Evolutionary conservation across 2,888 invertebrate genomes (phyloP).

Genomic region (Parasteatoda lunata): DNA sequence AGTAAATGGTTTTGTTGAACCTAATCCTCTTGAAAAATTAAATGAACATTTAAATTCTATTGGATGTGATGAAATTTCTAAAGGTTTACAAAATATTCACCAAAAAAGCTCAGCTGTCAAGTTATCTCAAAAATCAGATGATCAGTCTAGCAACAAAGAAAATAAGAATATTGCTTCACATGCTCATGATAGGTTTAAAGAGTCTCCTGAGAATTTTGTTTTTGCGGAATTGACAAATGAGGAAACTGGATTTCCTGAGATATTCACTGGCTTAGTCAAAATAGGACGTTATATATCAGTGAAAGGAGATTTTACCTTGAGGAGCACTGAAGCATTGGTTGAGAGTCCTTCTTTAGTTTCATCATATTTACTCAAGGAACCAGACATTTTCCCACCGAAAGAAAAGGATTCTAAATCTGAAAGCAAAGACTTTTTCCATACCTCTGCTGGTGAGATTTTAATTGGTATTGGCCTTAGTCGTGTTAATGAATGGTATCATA

Average conservation of each 20-base stretch:
- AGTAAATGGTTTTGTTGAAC: background rate
- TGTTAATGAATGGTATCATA: slow-evolving; percentile 93
- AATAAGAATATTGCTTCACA: slow-evolving; percentile 10
- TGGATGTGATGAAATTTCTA: slow-evolving; percentile 8
- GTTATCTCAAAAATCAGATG: background rate
- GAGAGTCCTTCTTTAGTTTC: slow-evolving; percentile 70
- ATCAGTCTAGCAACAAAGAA: slow-evolving; percentile 29
- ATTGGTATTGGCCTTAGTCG: slow-evolving; percentile 92
- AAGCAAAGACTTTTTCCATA: slow-evolving; percentile 82
- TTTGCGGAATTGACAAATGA: slow-evolving; percentile 58
- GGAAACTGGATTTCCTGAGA: slow-evolving; percentile 69
- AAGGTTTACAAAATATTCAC: background rate
- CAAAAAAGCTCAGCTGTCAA: background rate
- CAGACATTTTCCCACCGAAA: slow-evolving; percentile 68
- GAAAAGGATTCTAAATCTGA: slow-evolving; percentile 47
- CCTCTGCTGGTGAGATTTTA: slow-evolving; percentile 90
- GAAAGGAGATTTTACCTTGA: slow-evolving; percentile 58
- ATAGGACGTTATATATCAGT: slow-evolving; percentile 68
- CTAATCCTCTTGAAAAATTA: slow-evolving; percentile 33
- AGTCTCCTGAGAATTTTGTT: slow-evolving; percentile 42
- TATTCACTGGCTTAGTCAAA: slow-evolving; percentile 56
- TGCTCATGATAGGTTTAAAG: slow-evolving; percentile 24
- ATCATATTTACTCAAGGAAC: slow-evolving; percentile 70
- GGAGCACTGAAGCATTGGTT: slow-evolving; percentile 68
- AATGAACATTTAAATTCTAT: slow-evolving; percentile 51